A percentile compares a stretch with the other conserved stretches of the same genome.
Conservation (phyloP, 2,113 vertebrate species). For the Grallaria varia region DNA sequence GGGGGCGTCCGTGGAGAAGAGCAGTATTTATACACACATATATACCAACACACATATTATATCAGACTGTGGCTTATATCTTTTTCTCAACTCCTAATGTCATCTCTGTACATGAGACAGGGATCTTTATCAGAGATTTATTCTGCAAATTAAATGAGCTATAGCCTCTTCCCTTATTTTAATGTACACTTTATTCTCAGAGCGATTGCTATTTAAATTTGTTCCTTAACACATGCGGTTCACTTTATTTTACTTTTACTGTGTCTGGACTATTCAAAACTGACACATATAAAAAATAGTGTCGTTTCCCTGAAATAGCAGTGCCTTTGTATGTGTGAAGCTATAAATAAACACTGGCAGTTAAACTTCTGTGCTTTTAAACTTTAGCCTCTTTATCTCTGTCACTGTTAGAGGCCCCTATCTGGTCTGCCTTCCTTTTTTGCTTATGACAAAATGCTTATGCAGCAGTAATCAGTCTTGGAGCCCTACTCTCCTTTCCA, state of each 20-base stretch:
- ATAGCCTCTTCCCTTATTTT: conserved; percentile 56
- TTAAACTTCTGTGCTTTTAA: conserved; percentile 71
- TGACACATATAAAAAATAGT: conserved; percentile 70
- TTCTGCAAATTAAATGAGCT: conserved; percentile 67
- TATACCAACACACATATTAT: background rate
- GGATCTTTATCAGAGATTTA: conserved; percentile 55
- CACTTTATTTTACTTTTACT: conserved; percentile 74
- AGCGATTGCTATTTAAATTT: conserved; percentile 71
- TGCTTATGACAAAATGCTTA: conserved; percentile 66
- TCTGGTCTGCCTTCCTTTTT: conserved; percentile 47
- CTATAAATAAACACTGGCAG: conserved; percentile 69
- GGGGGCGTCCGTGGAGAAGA: no score
- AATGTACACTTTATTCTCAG: conserved; percentile 71
- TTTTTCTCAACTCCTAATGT: conserved; percentile 29
- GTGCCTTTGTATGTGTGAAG: conserved; percentile 62
- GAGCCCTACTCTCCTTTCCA: background rate
- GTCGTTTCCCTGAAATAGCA: conserved; percentile 56
- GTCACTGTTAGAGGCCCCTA: conserved; percentile 56
- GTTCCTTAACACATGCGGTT: conserved; percentile 59
- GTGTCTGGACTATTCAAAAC: conserved; percentile 64
- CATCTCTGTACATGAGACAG: background rate
- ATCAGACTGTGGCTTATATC: background rate
- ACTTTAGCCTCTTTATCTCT: conserved; percentile 67
- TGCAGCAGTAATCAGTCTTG: conserved; percentile 55
- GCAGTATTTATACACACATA: background rate